Percentiles rank a stretch among this genome's conserved stretches.
Evolutionary conservation across 1,140 invertebrate species (phyloP).

Genomic region (Acarapis woodi): DNA sequence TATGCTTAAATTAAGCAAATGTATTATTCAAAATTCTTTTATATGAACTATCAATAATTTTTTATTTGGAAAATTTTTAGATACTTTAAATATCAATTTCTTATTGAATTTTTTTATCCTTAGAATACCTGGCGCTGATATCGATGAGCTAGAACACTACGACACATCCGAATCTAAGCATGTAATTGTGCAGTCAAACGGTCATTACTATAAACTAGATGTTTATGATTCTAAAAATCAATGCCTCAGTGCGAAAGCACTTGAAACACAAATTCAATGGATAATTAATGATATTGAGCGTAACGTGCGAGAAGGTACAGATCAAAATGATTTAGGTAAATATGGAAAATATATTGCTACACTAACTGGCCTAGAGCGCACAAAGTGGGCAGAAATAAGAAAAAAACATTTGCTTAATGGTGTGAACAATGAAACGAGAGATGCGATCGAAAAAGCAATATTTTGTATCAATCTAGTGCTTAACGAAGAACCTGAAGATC

Average conservation of each 20-base stretch:
- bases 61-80: too few relatives aligned
- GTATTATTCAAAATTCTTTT: too few relatives aligned
- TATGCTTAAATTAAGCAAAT: too few relatives aligned
- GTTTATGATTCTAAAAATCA: conserved; percentile 60
- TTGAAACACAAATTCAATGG: conserved; percentile 70
- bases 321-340: conserved; percentile 53
- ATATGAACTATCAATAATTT: too few relatives aligned
- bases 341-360: too few relatives aligned
- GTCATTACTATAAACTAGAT: conserved; percentile 71
- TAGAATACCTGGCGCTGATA: conserved; percentile 73
- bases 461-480: conserved; percentile 71
- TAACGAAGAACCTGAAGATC: conserved; percentile 51
- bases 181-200: conserved; percentile 68
- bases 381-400: conserved; percentile 59
- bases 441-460: conserved; percentile 72
- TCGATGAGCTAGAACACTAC: conserved; percentile 31
- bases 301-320: conserved; percentile 42
- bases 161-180: conserved; percentile 75
- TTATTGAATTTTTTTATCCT: too few relatives aligned
- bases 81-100: too few relatives aligned
- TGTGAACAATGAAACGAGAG: conserved; percentile 54
- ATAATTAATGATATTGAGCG: conserved; percentile 38
- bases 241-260: conserved; percentile 50
- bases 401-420: conserved; percentile 43
- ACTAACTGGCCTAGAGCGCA: conserved; percentile 64